Evolutionary conservation across 2,888 invertebrate species (phyloP), one percentile per base, ranked within the genome.

Genomic region (Apamea sordens): DNA sequence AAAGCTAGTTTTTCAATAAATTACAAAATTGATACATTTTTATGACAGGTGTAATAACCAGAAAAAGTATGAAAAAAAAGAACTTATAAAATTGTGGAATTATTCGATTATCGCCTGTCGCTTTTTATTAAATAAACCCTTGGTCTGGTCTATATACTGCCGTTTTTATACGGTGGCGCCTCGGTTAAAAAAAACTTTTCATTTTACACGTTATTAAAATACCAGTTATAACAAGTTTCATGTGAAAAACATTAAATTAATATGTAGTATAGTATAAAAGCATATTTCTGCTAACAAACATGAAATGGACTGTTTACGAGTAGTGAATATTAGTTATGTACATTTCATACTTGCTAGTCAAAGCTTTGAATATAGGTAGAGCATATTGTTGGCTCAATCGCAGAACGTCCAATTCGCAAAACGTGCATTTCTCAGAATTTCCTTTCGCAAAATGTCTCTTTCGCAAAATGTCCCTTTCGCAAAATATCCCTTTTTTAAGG

Each of bases 271-370:
- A 10, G 10, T 41, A n/a, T 61, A n/a, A 76, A 64, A 41, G 59
- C 47, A 53, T 61, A 64, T 59, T 63, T 82, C 28, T 76, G 59
- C 44, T 24, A 69, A 77, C 44, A 21, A 77, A 61, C 32, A n/a
- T 36, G 36, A 24, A 77, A 82, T 53, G 32, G 24, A 24, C 21
- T 47, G 47, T 32, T 64, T 32, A 53, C 36, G 44, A 41, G 10
- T 44, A 41, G 32, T 50, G 13, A 72, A n/a, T 72, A 76, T 81
- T 24, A 59, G 56, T 73, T 65, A 75, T 61, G 18, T 61, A 28
- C 6, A 63, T 32, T 32, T 44, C 10, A n/a, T 21, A 53, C n/a
- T 65, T 24, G 21, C 47, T 36, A 47, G 44, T 50, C 65, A 56
- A 69, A 80, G 47, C 53, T 73, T 73, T 21, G 28, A 59, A 56